Percentiles rank a stretch among this genome's conserved stretches.
Evolutionary conservation across 2,888 invertebrate genomes (phyloP).

Genomic region (Melangyna quadrimaculata): DNA sequence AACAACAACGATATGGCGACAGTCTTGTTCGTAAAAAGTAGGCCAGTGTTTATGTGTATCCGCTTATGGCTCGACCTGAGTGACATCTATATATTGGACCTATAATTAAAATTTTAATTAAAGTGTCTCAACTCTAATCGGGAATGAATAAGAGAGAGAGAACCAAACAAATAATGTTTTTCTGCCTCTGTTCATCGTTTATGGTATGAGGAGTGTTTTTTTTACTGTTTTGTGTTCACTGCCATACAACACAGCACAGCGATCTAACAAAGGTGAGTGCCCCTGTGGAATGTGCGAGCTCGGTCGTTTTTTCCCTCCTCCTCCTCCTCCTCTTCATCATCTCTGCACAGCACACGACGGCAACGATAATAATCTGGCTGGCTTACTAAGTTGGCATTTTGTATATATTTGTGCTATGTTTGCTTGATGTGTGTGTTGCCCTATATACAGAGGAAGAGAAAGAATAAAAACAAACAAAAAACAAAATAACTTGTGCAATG

Average conservation of each 20-base stretch:
- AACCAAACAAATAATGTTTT: neutral
- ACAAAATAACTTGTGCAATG: constrained; percentile 59
- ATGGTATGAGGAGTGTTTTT: constrained; percentile 26
- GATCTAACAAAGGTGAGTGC: constrained; percentile 69
- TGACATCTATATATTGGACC: constrained; percentile 65
- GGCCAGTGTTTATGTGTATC: constrained; percentile 55
- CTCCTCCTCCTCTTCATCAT: constrained; percentile 22
- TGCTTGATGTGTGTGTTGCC: constrained; percentile 54
- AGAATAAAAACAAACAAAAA: constrained; percentile 27
- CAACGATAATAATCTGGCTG: constrained; percentile 11
- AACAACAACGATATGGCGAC: neutral
- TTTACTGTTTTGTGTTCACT: constrained; percentile 44
- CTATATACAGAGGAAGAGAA: constrained; percentile 55
- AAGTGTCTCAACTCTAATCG: constrained; percentile 52
- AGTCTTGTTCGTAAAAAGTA: constrained; percentile 44
- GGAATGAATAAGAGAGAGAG: constrained; percentile 1
- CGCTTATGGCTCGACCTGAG: constrained; percentile 52
- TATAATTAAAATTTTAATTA: constrained; percentile 69
- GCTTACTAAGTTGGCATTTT: constrained; percentile 51
- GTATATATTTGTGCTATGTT: constrained; percentile 38
- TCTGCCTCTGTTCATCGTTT: constrained; percentile 18
- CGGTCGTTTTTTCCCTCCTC: constrained; percentile 40
- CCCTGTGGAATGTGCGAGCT: constrained; percentile 70
- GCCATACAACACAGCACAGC: constrained; percentile 35
- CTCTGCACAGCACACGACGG: constrained; percentile 26